A percentile compares a stretch with the other conserved stretches of the same genome.
Evolutionary conservation across 2,797 vertebrate genomes (phyloP).

Genomic region (Agapornis canus): DNA sequence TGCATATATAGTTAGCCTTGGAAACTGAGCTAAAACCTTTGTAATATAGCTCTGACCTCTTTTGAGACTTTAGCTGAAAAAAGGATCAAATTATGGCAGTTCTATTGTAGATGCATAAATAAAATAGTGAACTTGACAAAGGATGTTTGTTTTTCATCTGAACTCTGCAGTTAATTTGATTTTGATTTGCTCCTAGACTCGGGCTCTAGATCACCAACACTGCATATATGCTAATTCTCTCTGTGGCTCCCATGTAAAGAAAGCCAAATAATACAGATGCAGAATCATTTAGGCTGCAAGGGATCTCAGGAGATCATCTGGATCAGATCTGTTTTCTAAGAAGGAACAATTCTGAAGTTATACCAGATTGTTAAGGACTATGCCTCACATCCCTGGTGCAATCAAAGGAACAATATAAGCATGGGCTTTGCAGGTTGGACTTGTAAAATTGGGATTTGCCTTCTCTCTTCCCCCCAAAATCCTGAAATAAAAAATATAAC

Average conservation of each 20-base stretch:
- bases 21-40: not conserved
- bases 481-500: not conserved
- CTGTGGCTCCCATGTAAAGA: accelerated
- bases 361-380: not conserved
- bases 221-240: not conserved
- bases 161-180: not conserved
- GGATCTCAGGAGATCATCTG: not conserved
- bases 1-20: not conserved
- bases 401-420: not conserved
- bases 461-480: not conserved
- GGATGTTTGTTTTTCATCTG: not conserved
- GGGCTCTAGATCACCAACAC: not conserved
- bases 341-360: not conserved
- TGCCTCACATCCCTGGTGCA: not conserved
- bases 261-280: not conserved
- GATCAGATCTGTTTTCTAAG: not conserved
- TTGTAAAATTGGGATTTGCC: not conserved
- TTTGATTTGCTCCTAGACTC: not conserved
- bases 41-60: not conserved
- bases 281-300: not conserved
- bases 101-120: not conserved
- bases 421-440: not conserved
- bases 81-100: not conserved
- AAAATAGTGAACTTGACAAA: not conserved
- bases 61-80: not conserved